Evolutionary conservation across 2,113 vertebrate genomes (phyloP).

Genomic region (Psammodynastes pulverulentus): DNA sequence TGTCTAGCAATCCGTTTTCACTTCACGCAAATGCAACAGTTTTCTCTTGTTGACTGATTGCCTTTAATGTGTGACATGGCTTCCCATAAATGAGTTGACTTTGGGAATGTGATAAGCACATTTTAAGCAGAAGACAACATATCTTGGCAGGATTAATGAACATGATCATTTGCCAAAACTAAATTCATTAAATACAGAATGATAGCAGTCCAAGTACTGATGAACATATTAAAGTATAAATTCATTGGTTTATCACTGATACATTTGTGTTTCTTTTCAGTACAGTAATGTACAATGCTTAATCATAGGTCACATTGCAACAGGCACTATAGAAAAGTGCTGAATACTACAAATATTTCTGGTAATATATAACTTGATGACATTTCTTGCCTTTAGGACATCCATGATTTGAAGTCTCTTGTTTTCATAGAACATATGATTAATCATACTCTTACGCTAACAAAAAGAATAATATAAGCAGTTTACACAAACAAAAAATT

Average conservation of each 20-base stretch:
- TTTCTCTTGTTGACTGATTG: neutral
- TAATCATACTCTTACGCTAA: constrained; percentile 54
- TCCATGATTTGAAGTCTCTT: constrained; percentile 43
- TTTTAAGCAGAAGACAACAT: constrained; percentile 33
- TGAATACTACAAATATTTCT: constrained; percentile 56
- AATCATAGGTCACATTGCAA: constrained; percentile 50
- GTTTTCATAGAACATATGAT: constrained; percentile 44
- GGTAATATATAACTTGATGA: constrained; percentile 47
- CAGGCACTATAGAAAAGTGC: constrained; percentile 48
- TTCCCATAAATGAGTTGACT: neutral
- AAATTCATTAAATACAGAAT: constrained; percentile 28
- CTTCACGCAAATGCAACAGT: neutral
- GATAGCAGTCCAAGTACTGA: constrained; percentile 19
- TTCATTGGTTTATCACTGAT: constrained; percentile 27
- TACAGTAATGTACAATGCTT: constrained; percentile 40
- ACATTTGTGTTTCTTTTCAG: constrained; percentile 11
- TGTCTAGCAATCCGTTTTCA: neutral
- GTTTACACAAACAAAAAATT: constrained; percentile 42
- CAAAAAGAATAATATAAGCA: constrained; percentile 49
- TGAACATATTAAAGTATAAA: constrained; percentile 20
- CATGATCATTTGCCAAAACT: constrained; percentile 7
- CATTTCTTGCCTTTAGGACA: constrained; percentile 59
- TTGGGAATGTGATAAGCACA: constrained; percentile 24
- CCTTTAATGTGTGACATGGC: neutral
- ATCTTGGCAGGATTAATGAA: neutral